phyloP scores from a whole-genome alignment of 2,797 vertebrate species.

The Sebastes glaucus region DNA sequence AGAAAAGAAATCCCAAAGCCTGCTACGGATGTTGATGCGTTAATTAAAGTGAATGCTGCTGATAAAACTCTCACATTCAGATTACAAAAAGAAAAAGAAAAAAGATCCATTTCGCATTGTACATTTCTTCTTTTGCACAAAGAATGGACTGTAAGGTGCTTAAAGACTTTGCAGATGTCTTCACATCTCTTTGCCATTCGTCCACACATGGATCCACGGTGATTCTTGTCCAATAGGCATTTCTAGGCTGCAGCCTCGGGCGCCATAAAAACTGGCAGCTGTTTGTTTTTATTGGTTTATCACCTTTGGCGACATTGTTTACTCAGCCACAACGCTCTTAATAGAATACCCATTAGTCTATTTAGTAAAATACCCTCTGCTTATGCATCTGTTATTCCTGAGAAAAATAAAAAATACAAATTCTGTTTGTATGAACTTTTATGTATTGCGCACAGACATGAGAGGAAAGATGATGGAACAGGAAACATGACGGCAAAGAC shows the following conservation, averaged over 20 bases:
- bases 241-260: constrained; percentile 29
- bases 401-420: neutral
- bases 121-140: constrained; percentile 25
- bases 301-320: constrained; percentile 44
- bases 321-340: constrained; percentile 22
- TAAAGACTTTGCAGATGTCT: constrained; percentile 42
- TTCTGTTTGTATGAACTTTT: constrained; percentile 1
- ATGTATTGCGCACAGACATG: constrained; percentile 29
- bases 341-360: constrained; percentile 30
- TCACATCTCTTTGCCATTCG: constrained; percentile 31
- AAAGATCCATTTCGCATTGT: constrained; percentile 14
- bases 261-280: constrained; percentile 38
- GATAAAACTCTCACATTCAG: constrained; percentile 61
- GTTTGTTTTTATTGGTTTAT: constrained; percentile 45
- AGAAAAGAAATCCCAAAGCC: constrained; percentile 65
- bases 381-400: constrained; percentile 21
- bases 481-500: constrained; percentile 2
- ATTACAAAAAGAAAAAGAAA: constrained; percentile 51
- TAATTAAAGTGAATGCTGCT: constrained; percentile 51
- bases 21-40: constrained; percentile 59
- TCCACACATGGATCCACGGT: constrained; percentile 16
- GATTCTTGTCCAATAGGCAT: constrained; percentile 41
- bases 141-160: constrained; percentile 30
- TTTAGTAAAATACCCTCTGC: constrained; percentile 16
- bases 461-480: neutral